Percentiles rank a stretch among this genome's conserved stretches.
Conservation (phyloP, 2,797 vertebrate genomes). For the Thamnophis elegans region DNA sequence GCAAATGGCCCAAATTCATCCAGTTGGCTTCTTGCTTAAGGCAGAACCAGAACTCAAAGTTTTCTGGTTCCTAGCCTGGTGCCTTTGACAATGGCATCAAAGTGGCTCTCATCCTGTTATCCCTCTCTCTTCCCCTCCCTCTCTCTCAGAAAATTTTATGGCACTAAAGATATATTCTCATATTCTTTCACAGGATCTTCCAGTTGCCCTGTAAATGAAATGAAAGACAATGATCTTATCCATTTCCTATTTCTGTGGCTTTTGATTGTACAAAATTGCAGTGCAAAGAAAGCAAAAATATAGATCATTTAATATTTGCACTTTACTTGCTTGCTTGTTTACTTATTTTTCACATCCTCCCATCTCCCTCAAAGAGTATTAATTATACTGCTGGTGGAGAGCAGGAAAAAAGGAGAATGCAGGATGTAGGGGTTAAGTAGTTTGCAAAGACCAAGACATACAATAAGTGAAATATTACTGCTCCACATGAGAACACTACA, state of each 20-base stretch:
- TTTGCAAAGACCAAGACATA: neutral
- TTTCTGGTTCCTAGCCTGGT: neutral
- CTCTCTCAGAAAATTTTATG: neutral
- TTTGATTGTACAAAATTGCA: neutral
- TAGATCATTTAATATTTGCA: neutral
- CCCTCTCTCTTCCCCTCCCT: neutral
- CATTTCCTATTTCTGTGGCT: neutral
- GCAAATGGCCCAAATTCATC: neutral
- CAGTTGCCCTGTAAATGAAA: neutral
- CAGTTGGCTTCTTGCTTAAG: neutral
- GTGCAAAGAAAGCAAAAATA: neutral
- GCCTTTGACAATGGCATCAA: neutral
- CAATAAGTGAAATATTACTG: neutral
- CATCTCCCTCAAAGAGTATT: neutral
- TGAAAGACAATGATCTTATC: neutral
- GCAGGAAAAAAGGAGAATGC: neutral
- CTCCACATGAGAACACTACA: neutral
- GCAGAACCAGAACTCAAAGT: neutral
- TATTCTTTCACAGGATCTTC: neutral
- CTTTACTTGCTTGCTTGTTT: neutral
- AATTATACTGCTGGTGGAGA: neutral
- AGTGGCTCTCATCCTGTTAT: neutral
- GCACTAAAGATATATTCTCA: neutral
- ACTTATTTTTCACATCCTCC: neutral
- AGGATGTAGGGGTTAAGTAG: neutral